Conservation (phyloP, 2,113 vertebrate species). For the Sinocyclocheilus anshuiensis region DNA sequence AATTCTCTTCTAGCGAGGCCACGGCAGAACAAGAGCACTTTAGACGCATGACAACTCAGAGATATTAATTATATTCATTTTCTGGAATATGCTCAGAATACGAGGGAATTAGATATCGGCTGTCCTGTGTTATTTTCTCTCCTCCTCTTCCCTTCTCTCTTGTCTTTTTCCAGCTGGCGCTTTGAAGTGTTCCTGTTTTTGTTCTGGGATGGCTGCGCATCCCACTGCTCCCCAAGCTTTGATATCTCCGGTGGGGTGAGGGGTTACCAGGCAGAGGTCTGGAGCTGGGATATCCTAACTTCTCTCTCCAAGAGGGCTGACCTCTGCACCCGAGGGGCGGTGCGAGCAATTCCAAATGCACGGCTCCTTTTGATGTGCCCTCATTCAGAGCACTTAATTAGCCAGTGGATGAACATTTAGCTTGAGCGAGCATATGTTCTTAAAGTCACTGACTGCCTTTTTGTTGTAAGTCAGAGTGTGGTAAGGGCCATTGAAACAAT, state of each 20-base stretch:
- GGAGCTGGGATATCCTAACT: conserved; percentile 74
- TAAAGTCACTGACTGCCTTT: conserved; percentile 69
- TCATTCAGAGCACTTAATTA: conserved; percentile 79
- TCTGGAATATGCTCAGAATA: conserved; percentile 72
- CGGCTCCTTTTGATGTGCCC: conserved; percentile 74
- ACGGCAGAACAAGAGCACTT: conserved; percentile 86
- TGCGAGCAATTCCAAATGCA: conserved; percentile 66
- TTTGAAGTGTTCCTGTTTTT: conserved; percentile 79
- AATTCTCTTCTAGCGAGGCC: conserved; percentile 93
- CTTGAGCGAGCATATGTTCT: conserved; percentile 70
- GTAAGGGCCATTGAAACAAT: conserved; percentile 74
- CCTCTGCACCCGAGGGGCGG: conserved; percentile 74
- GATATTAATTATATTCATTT: conserved; percentile 95
- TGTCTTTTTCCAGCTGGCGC: conserved; percentile 70
- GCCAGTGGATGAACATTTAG: conserved; percentile 79
- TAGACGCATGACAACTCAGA: conserved; percentile 89
- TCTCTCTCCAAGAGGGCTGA: conserved; percentile 73
- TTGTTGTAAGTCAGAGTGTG: conserved; percentile 37
- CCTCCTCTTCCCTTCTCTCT: conserved; percentile 55
- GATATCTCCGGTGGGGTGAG: conserved; percentile 75
- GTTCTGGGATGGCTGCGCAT: conserved; percentile 70
- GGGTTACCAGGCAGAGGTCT: conserved; percentile 76
- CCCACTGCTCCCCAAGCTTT: conserved; percentile 74
- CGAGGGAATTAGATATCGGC: conserved; percentile 75
- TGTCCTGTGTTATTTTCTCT: conserved; percentile 58